These are phyloP conservation scores for Thamnophis elegans DNA, from an alignment of 2,797 vertebrate genomes.

Conservation along the genomic window DNA sequence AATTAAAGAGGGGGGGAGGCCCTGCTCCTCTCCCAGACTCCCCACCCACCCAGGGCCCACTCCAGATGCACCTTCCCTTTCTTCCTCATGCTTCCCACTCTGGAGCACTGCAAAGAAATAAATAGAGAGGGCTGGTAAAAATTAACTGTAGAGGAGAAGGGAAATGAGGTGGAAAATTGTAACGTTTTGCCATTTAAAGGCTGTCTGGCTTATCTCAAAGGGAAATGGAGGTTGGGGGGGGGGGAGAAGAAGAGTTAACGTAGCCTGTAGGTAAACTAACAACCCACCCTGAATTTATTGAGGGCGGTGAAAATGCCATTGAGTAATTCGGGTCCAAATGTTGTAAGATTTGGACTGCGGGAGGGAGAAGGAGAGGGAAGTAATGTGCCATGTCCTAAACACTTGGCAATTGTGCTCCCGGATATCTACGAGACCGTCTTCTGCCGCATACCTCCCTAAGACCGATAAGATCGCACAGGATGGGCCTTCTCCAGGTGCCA, in stretches of 20 bases:
- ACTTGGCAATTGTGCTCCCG: not conserved
- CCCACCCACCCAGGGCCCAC: slow-evolving; percentile 5
- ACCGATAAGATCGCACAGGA: no score
- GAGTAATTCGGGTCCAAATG: slow-evolving; percentile 29
- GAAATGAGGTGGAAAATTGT: slow-evolving; percentile 66
- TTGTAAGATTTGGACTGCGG: not conserved
- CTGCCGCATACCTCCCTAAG: no score
- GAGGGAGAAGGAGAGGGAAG: not conserved
- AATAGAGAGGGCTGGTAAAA: slow-evolving; percentile 50
- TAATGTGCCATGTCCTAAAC: not conserved
- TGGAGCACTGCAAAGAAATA: slow-evolving; percentile 49
- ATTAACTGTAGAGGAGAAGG: slow-evolving; percentile 56
- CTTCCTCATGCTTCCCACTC: not conserved
- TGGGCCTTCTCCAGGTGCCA: no score
- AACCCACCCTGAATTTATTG: slow-evolving; percentile 28
- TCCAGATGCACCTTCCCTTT: slow-evolving; percentile 26
- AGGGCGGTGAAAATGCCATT: slow-evolving; percentile 20
- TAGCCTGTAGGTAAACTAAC: slow-evolving; percentile 29
- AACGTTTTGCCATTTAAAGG: slow-evolving; percentile 51
- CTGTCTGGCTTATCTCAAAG: slow-evolving; percentile 25
- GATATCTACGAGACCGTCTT: no score
- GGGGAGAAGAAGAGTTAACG: not conserved
- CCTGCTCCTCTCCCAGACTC: not conserved
- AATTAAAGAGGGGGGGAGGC: slow-evolving; percentile 50
- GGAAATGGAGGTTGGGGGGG: not conserved